A percentile compares a stretch with the other conserved stretches of the same genome.
Evolutionary conservation across 2,888 invertebrate species (phyloP).

Genomic region (Melipona beecheii): DNA sequence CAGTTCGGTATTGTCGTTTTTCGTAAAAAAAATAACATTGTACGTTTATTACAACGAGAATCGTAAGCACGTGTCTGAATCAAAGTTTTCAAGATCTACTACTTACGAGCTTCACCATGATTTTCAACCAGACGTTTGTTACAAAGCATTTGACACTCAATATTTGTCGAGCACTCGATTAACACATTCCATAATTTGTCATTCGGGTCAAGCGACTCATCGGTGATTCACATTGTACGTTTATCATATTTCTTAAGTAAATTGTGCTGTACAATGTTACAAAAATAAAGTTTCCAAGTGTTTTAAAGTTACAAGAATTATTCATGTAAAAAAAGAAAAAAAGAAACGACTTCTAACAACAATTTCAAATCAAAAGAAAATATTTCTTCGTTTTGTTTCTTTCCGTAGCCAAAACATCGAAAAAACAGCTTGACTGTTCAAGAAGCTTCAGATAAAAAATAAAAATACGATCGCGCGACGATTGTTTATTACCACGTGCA

Average conservation of each 20-base stretch:
- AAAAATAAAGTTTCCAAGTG: too few relatives aligned
- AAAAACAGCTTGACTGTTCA: background rate
- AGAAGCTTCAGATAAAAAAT: background rate
- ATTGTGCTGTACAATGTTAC: background rate
- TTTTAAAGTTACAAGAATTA: background rate
- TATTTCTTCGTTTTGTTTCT: background rate
- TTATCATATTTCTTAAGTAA: background rate
- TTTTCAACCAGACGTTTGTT: background rate
- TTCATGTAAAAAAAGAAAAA: background rate
- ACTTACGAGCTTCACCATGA: background rate
- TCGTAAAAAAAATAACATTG: background rate
- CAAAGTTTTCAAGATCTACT: background rate
- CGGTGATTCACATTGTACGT: background rate
- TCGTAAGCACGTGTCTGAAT: background rate
- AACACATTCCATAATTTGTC: conserved; percentile 2
- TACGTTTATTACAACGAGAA: background rate
- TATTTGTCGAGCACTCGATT: background rate
- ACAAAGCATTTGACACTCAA: background rate
- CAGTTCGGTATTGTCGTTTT: background rate
- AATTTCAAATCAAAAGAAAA: background rate
- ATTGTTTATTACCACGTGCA: conserved; percentile 27
- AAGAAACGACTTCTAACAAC: too few relatives aligned
- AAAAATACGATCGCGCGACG: conserved; percentile 3
- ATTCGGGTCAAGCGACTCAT: background rate
- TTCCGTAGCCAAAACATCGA: background rate